Percentiles rank a stretch among this genome's conserved stretches.
Evolutionary conservation across 1,140 invertebrate genomes (phyloP).

Genomic region (Magallana angulata): DNA sequence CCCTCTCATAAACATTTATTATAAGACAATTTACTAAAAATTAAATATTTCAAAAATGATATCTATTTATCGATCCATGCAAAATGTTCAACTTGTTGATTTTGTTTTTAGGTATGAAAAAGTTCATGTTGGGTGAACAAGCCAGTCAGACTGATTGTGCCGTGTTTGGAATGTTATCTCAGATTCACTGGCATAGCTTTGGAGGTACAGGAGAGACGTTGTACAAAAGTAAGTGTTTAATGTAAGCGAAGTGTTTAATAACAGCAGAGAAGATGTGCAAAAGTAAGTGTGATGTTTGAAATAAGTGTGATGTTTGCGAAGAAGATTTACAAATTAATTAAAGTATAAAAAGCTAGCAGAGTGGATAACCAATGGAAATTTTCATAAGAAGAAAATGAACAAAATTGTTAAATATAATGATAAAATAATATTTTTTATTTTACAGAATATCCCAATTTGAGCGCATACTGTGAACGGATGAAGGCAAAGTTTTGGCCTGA

Average conservation of each 20-base stretch:
- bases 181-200: constrained; percentile 73
- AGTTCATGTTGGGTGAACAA: constrained; percentile 75
- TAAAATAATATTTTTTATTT: background rate
- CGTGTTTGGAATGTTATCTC: constrained; percentile 77
- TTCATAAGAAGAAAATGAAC: no score
- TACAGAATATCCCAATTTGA: constrained; percentile 67
- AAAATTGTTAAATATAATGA: no score
- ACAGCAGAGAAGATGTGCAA: background rate
- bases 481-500: constrained; percentile 75
- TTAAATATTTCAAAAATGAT: no score
- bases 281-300: background rate
- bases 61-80: no score
- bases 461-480: constrained; percentile 70
- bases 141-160: constrained; percentile 77
- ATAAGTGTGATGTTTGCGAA: no score
- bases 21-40: no score
- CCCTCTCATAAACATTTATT: no score
- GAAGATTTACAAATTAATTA: no score
- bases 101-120: constrained; percentile 70
- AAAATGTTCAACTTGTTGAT: no score
- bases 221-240: background rate
- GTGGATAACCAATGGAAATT: no score
- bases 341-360: no score
- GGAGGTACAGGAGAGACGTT: background rate
- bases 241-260: no score